These are phyloP conservation scores for Akabosia matsudoensis DNA, from an alignment of 1,140 invertebrate genomes.

Conservation along the genomic window DNA sequence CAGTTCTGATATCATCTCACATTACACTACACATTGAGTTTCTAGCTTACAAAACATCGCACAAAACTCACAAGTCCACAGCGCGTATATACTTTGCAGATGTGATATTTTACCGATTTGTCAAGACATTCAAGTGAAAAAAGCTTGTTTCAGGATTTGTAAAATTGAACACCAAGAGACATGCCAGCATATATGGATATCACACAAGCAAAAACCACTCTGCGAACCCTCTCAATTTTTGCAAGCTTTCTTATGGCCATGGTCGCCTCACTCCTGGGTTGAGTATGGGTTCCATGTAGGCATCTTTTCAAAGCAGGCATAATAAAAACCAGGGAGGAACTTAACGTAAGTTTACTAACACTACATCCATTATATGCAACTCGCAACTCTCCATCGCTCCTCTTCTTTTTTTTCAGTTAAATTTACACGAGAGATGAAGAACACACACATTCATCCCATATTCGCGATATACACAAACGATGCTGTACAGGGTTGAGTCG, in stretches of 20 bases:
- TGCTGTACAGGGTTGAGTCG: too few species aligned
- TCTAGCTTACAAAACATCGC: too few species aligned
- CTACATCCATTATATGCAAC: neutral
- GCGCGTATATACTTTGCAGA: too few species aligned
- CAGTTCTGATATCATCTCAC: too few species aligned
- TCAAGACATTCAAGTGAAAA: too few species aligned
- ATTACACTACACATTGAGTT: too few species aligned
- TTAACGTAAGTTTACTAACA: neutral
- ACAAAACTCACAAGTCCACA: too few species aligned
- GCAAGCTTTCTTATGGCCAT: conserved; percentile 12
- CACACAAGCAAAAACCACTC: conserved; percentile 24
- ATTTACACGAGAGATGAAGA: neutral
- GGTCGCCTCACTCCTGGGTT: neutral
- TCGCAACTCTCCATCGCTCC: neutral
- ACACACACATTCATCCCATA: neutral
- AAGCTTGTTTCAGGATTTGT: neutral
- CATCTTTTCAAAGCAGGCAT: neutral
- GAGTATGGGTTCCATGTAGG: neutral
- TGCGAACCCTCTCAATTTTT: conserved; percentile 16
- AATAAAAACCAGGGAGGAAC: neutral
- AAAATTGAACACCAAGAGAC: neutral
- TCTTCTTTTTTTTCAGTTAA: neutral
- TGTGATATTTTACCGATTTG: too few species aligned
- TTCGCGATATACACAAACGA: too few species aligned
- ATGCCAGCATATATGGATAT: neutral